These are phyloP conservation scores for Microcebus ravelobensis DNA, from an alignment of 2,113 vertebrate species.

Conservation along the genomic window DNA sequence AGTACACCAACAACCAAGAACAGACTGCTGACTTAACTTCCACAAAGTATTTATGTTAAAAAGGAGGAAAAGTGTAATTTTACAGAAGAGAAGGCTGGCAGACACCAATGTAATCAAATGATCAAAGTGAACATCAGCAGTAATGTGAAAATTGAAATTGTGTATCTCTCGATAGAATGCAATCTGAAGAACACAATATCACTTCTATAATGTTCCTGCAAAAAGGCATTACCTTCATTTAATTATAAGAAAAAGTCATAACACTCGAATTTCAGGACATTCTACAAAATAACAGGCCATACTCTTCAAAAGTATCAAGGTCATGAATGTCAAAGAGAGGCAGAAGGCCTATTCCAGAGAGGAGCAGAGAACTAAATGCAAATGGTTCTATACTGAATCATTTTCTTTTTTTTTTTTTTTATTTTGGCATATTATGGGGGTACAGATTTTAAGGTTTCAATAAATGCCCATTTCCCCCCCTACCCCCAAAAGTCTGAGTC, in stretches of 20 bases:
- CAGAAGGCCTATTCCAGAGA: background rate
- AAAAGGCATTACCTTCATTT: background rate
- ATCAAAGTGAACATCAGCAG: background rate
- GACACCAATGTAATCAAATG: background rate
- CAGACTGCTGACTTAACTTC: too few species aligned
- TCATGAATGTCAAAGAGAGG: background rate
- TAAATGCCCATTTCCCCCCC: too few species aligned
- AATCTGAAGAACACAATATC: background rate
- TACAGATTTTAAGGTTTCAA: too few species aligned
- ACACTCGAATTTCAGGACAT: background rate
- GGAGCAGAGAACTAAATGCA: background rate
- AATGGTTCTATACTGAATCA: background rate
- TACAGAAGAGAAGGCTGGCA: background rate
- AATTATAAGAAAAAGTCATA: background rate
- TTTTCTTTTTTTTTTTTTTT: background rate
- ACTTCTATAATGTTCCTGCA: background rate
- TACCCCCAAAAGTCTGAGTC: too few species aligned
- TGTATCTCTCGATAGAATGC: fast-evolving
- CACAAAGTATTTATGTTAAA: background rate
- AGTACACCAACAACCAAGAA: too few species aligned
- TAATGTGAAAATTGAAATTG: background rate
- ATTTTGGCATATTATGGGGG: too few species aligned
- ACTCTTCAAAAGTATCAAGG: background rate
- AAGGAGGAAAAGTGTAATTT: background rate
- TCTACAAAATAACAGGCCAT: background rate